Evolutionary conservation across 2,888 invertebrate genomes (phyloP).

Genomic region (Catocala fraxini): DNA sequence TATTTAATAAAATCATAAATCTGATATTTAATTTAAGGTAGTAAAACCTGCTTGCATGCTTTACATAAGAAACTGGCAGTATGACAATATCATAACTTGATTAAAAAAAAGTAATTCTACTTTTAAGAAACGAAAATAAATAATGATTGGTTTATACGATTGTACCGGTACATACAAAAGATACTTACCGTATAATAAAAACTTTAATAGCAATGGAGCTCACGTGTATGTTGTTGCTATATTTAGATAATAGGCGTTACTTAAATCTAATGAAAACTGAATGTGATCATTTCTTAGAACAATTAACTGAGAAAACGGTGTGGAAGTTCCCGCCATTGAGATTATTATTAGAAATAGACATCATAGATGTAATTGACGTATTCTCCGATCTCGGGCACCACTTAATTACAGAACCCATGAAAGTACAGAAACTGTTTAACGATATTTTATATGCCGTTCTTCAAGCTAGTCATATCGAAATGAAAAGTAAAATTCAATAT

Average conservation of each 20-base stretch:
- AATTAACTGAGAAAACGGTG: slow-evolving; percentile 59
- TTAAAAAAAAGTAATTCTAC: too few species aligned
- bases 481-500: slow-evolving; percentile 52
- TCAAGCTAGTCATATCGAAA: slow-evolving; percentile 56
- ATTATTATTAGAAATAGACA: slow-evolving; percentile 69
- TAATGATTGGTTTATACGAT: too few species aligned
- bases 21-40: too few species aligned
- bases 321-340: slow-evolving; percentile 75
- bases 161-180: too few species aligned
- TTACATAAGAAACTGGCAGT: too few species aligned
- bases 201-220: slow-evolving; percentile 60
- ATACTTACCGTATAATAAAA: background rate
- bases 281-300: slow-evolving; percentile 64
- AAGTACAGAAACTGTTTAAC: slow-evolving; percentile 66
- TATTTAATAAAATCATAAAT: too few species aligned
- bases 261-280: slow-evolving; percentile 64
- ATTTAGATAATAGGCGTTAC: slow-evolving; percentile 70
- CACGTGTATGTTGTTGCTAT: slow-evolving; percentile 70
- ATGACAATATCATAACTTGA: too few species aligned
- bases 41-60: too few species aligned
- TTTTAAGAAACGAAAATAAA: too few species aligned
- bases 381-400: slow-evolving; percentile 65
- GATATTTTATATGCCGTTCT: slow-evolving; percentile 73
- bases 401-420: slow-evolving; percentile 72
- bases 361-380: slow-evolving; percentile 70